Evolutionary conservation across 2,113 vertebrate genomes (phyloP).

Genomic region (Trinectes maculatus): DNA sequence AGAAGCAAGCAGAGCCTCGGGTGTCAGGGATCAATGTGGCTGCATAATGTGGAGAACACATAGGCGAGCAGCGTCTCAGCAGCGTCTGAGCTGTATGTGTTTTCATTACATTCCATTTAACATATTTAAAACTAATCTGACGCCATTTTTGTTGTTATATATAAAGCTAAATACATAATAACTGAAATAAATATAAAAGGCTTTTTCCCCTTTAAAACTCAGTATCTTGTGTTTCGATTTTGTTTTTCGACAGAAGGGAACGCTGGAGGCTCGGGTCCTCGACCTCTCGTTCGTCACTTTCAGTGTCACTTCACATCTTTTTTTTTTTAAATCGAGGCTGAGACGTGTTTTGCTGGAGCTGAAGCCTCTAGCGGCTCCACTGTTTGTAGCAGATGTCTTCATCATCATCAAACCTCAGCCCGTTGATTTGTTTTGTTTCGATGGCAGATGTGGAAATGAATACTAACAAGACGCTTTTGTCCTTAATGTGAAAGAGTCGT

Average conservation of each 20-base stretch:
- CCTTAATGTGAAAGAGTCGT: slow-evolving; percentile 15
- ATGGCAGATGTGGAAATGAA: not conserved
- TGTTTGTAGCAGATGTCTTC: not conserved
- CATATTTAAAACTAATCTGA: too few relatives aligned
- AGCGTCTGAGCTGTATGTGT: slow-evolving; percentile 16
- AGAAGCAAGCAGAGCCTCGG: slow-evolving; percentile 3
- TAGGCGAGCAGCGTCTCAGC: slow-evolving; percentile 19
- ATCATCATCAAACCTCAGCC: not conserved
- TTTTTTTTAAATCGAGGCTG: not conserved
- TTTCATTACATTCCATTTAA: too few relatives aligned
- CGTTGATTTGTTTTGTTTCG: not conserved
- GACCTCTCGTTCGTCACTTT: too few relatives aligned
- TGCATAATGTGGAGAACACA: slow-evolving; percentile 39
- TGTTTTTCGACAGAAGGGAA: too few relatives aligned
- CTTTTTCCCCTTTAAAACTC: too few relatives aligned
- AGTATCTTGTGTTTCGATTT: too few relatives aligned
- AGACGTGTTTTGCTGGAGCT: not conserved
- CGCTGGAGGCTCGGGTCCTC: too few relatives aligned
- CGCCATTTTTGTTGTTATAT: too few relatives aligned
- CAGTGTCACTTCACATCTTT: too few relatives aligned
- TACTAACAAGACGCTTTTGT: not conserved
- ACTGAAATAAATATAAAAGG: too few relatives aligned
- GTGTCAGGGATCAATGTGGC: slow-evolving; percentile 48
- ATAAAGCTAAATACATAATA: too few relatives aligned
- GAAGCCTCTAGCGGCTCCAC: not conserved